Evolutionary conservation across 37 sponge, comb jelly and placozoan species (phyloP).

Genomic region (Chondrilla cf. caribensis): DNA sequence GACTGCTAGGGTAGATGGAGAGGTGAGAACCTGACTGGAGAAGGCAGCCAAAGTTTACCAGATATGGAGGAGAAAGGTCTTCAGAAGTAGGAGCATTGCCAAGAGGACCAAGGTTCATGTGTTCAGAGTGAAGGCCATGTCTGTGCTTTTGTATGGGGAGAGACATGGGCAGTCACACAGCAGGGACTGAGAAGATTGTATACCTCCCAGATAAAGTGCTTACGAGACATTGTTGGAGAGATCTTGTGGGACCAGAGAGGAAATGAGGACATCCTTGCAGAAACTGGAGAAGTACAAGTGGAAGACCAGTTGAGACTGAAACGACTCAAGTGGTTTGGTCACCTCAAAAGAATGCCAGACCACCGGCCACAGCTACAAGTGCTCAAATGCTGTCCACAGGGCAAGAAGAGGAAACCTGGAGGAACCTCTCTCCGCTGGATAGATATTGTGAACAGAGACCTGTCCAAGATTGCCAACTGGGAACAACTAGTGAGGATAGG

Average conservation of each 20-base stretch:
- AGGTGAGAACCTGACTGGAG: background rate
- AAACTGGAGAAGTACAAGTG: too few relatives aligned
- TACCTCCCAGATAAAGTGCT: slow-evolving; percentile 6
- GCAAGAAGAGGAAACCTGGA: too few relatives aligned
- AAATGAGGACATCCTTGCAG: slow-evolving; percentile 7
- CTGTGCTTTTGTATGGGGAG: slow-evolving; percentile 2
- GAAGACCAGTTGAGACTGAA: too few relatives aligned
- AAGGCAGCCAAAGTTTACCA: background rate
- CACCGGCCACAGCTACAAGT: too few relatives aligned
- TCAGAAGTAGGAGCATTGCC: background rate
- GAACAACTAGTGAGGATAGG: too few relatives aligned
- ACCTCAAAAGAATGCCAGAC: too few relatives aligned
- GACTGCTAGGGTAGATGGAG: slow-evolving; percentile 10
- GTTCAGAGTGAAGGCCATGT: background rate
- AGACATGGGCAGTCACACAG: slow-evolving; percentile 15
- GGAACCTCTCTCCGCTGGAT: too few relatives aligned
- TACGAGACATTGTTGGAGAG: background rate
- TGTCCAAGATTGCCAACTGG: too few relatives aligned
- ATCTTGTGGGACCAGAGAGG: background rate
- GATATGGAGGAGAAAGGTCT: background rate
- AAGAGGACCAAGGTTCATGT: slow-evolving; percentile 10
- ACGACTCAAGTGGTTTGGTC: too few relatives aligned
- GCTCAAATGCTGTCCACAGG: too few relatives aligned
- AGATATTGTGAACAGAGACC: too few relatives aligned
- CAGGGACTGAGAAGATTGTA: background rate